Percentiles rank a stretch among this genome's conserved stretches.
phyloP scores from a whole-genome alignment of 2,888 invertebrate genomes.

The Galerucella nymphaeae region DNA sequence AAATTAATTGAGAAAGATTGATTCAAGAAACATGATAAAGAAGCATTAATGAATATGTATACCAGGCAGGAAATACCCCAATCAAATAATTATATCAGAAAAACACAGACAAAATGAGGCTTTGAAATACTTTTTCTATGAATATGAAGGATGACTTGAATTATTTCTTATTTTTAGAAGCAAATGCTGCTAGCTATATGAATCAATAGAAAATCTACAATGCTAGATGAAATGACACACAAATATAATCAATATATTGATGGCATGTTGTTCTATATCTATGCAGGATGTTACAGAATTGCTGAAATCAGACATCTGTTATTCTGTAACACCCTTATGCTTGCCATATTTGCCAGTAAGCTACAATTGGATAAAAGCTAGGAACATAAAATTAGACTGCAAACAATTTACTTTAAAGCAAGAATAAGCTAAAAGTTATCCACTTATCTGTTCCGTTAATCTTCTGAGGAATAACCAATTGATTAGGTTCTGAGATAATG shows the following conservation, averaged over 20 bases:
- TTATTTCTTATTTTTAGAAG: not conserved
- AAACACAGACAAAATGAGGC: too few species aligned
- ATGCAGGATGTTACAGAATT: slow-evolving; percentile 3
- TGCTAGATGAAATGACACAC: not conserved
- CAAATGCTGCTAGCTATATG: not conserved
- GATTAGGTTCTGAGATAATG: slow-evolving; percentile 30
- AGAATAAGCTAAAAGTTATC: slow-evolving; percentile 1
- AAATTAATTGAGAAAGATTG: too few species aligned
- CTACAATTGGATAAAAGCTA: not conserved
- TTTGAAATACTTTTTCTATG: not conserved
- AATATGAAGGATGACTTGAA: not conserved
- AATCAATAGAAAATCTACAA: not conserved
- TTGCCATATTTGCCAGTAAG: not conserved
- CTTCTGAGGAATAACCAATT: slow-evolving; percentile 3
- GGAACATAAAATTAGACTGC: not conserved
- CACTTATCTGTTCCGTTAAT: slow-evolving; percentile 5
- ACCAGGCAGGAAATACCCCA: too few species aligned
- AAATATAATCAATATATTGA: not conserved
- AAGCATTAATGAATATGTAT: too few species aligned
- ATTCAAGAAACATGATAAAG: too few species aligned
- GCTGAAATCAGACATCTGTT: not conserved
- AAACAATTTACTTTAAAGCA: slow-evolving; percentile 3
- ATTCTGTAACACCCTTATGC: slow-evolving; percentile 2
- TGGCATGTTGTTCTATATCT: not conserved
- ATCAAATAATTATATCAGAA: too few species aligned